Evolutionary conservation across 1,140 invertebrate genomes (phyloP).

Genomic region (Drosophila nasuta): DNA sequence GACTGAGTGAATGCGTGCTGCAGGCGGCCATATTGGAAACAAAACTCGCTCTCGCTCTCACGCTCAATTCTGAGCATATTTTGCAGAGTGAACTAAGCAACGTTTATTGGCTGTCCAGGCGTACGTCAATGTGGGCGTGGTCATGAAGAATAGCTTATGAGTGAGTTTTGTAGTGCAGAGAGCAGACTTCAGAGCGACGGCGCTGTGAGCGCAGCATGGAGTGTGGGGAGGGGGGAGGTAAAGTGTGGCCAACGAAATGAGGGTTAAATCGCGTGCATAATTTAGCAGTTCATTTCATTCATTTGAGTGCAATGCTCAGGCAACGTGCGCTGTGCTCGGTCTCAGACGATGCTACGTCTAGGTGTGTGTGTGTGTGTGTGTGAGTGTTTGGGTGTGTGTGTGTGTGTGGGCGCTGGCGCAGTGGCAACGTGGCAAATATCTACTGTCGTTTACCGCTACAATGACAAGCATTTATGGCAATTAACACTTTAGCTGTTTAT

Average conservation of each 20-base stretch:
- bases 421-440: constrained; percentile 77
- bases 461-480: constrained; percentile 85
- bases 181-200: constrained; percentile 16
- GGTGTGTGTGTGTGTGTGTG: constrained; percentile 5
- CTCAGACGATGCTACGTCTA: constrained; percentile 24
- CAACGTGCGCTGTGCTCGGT: constrained; percentile 48
- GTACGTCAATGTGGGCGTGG: constrained; percentile 52
- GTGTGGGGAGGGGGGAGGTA: constrained; percentile 1
- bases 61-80: constrained; percentile 27
- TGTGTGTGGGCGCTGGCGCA: constrained; percentile 56
- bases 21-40: constrained; percentile 80
- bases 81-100: constrained; percentile 18
- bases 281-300: constrained; percentile 84
- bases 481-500: constrained; percentile 85
- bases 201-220: constrained; percentile 38
- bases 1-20: constrained; percentile 37
- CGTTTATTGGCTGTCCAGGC: constrained; percentile 57
- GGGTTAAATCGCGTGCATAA: constrained; percentile 84
- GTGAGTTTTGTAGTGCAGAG: constrained; percentile 39
- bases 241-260: constrained; percentile 71
- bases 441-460: constrained; percentile 84
- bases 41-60: constrained; percentile 8
- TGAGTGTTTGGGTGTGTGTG: no score
- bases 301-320: constrained; percentile 80
- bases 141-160: background rate